Evolutionary conservation across 2,797 vertebrate genomes (phyloP).

Genomic region (Xerus rutilus): DNA sequence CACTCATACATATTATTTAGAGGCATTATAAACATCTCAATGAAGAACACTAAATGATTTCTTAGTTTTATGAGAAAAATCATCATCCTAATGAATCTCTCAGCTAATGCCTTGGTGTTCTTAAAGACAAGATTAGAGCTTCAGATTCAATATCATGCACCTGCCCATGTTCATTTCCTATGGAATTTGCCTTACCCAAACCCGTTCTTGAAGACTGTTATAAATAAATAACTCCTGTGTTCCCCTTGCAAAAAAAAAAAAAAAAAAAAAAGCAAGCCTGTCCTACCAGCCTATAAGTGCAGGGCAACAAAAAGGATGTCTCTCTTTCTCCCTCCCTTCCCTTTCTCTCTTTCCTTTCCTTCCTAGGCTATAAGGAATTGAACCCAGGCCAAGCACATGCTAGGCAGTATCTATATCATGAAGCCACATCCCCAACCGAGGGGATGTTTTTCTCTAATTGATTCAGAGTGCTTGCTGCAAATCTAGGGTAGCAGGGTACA

Average conservation of each 20-base stretch:
- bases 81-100: not conserved
- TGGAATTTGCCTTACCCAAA: not conserved
- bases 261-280: not conserved
- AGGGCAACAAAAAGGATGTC: too few species aligned
- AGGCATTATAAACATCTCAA: not conserved
- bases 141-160: rapidly evolving
- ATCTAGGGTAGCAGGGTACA: rapidly evolving
- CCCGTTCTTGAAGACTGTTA: not conserved
- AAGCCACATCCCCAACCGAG: too few species aligned
- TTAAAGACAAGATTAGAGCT: too few species aligned
- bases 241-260: too few species aligned
- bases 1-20: not conserved
- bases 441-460: too few species aligned
- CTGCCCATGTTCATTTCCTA: not conserved
- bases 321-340: too few species aligned
- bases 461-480: too few species aligned
- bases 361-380: too few species aligned
- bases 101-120: not conserved
- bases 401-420: too few species aligned
- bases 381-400: too few species aligned
- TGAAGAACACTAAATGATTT: not conserved
- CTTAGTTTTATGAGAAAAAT: not conserved
- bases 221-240: too few species aligned
- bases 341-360: too few species aligned
- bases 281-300: not conserved